These are phyloP conservation scores for Perodicticus potto DNA, from an alignment of 2,797 vertebrate species.

Conservation along the genomic window DNA sequence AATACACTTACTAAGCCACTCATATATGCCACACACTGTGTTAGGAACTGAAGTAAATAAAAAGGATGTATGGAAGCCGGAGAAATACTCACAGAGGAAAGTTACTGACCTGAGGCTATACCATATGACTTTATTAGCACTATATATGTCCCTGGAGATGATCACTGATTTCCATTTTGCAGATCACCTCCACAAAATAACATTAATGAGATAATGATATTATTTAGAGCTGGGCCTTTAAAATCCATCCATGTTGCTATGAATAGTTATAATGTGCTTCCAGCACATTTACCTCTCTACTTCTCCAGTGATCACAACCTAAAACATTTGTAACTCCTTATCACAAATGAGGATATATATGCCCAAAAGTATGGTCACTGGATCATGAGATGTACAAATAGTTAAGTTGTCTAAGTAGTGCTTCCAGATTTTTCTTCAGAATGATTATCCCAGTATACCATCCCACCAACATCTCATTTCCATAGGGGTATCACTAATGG, in stretches of 20 bases:
- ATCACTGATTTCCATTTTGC: slow-evolving; percentile 36
- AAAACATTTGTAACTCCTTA: not conserved
- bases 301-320: not conserved
- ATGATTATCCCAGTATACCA: not conserved
- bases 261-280: not conserved
- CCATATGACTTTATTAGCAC: not conserved
- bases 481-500: not conserved
- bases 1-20: not conserved
- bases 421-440: slow-evolving; percentile 11
- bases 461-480: not conserved
- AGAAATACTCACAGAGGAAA: not conserved
- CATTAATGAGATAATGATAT: not conserved
- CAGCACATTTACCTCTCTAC: not conserved
- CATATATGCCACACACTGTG: not conserved
- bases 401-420: not conserved
- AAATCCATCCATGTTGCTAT: not conserved
- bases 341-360: not conserved
- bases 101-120: not conserved
- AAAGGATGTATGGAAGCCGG: not conserved
- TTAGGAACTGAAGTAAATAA: slow-evolving; percentile 7
- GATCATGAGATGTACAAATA: not conserved
- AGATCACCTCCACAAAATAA: not conserved
- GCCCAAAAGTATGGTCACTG: not conserved
- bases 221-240: not conserved
- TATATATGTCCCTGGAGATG: not conserved